phyloP scores from a whole-genome alignment of 1,140 invertebrate genomes.

The Drosophila micromelanica region DNA sequence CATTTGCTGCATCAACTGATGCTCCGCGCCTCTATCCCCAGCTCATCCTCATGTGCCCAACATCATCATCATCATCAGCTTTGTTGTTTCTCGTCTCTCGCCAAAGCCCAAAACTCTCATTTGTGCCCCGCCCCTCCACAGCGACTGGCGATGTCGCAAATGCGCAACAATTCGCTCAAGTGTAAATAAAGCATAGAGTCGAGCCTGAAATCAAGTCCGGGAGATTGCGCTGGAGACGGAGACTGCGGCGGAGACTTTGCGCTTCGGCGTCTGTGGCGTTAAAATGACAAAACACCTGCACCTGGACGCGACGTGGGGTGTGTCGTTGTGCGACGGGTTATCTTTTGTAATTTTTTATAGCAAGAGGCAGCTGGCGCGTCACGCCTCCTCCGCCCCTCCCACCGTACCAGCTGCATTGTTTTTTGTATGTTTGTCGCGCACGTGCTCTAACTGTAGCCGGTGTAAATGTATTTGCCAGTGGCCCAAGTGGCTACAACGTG shows the following conservation, averaged over 20 bases:
- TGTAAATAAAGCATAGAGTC: slow-evolving; percentile 74
- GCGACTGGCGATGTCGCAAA: slow-evolving; percentile 45
- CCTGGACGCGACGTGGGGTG: slow-evolving; percentile 11
- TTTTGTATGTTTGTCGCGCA: slow-evolving; percentile 31
- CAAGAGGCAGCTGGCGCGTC: slow-evolving; percentile 38
- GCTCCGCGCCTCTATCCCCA: background rate
- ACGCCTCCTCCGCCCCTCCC: slow-evolving; percentile 4
- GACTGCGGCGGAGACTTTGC: background rate
- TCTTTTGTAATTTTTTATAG: slow-evolving; percentile 43
- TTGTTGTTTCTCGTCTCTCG: slow-evolving; percentile 8
- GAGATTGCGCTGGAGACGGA: slow-evolving; percentile 11
- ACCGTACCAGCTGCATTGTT: slow-evolving; percentile 34
- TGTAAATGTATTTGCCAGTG: slow-evolving; percentile 66
- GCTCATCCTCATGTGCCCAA: background rate
- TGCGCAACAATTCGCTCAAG: slow-evolving; percentile 83
- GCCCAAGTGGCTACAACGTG: slow-evolving; percentile 49
- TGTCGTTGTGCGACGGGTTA: slow-evolving; percentile 2
- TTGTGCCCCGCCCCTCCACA: slow-evolving; percentile 27
- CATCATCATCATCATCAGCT: slow-evolving; percentile 1
- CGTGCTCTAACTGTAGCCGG: slow-evolving; percentile 33
- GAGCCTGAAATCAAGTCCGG: slow-evolving; percentile 12
- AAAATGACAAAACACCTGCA: slow-evolving; percentile 82
- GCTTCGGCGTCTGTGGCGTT: slow-evolving; percentile 50
- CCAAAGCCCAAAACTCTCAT: slow-evolving; percentile 60
- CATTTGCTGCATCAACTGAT: slow-evolving; percentile 62